These are phyloP conservation scores for Epinotia brunnichana DNA, from an alignment of 2,888 invertebrate genomes.

Conservation along the genomic window DNA sequence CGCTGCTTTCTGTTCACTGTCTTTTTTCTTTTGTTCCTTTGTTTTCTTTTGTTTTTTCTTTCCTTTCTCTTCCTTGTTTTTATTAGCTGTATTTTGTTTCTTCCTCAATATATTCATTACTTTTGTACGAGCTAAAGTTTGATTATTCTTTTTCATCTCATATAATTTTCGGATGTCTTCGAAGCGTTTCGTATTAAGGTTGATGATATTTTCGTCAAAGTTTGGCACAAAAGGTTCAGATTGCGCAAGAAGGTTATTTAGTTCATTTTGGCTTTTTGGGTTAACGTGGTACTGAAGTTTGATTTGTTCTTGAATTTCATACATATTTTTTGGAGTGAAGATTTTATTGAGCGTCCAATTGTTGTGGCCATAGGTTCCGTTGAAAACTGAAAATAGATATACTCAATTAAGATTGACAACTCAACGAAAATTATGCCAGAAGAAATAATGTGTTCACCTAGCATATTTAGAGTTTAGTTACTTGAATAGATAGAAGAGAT, in stretches of 20 bases:
- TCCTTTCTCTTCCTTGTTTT: no score
- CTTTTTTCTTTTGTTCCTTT: neutral
- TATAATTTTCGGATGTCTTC: neutral
- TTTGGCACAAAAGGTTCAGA: neutral
- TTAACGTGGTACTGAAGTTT: neutral
- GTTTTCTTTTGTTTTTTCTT: no score
- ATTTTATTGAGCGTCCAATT: neutral
- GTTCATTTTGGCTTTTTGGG: neutral
- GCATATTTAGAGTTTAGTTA: no score
- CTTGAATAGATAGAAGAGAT: no score
- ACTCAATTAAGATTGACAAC: neutral
- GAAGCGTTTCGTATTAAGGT: neutral
- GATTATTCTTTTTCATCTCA: neutral
- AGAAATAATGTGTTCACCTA: no score
- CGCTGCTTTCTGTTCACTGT: no score
- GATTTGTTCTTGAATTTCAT: neutral
- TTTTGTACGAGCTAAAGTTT: neutral
- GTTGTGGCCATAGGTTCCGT: neutral
- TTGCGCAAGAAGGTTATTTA: neutral
- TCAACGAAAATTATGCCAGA: no score
- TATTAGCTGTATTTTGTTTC: neutral
- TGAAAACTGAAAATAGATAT: neutral
- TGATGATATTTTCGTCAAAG: neutral
- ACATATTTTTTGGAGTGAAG: neutral
- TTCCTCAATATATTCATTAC: neutral